phyloP scores from a whole-genome alignment of 2,888 invertebrate genomes.

The Drosophila merina region DNA sequence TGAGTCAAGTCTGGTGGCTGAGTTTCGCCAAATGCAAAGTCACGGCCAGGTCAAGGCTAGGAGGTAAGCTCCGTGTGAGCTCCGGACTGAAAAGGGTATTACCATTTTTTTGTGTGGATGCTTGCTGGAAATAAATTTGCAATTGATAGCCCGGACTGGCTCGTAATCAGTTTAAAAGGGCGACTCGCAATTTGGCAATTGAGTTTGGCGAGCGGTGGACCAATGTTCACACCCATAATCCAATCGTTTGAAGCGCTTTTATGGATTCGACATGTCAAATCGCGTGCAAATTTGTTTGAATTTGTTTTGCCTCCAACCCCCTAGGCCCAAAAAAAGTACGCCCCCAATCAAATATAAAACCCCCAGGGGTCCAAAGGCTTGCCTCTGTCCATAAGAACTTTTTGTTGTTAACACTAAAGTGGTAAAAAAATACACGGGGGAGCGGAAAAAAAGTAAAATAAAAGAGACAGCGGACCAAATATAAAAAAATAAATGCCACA shows the following conservation, averaged over 20 bases:
- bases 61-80: conserved; percentile 13
- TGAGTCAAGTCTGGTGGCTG: conserved; percentile 44
- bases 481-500: conserved; percentile 27
- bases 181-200: conserved; percentile 55
- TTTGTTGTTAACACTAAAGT: conserved; percentile 38
- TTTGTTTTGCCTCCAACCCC: conserved; percentile 51
- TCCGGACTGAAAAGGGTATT: conserved; percentile 13
- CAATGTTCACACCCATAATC: conserved; percentile 62
- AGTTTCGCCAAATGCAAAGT: conserved; percentile 48
- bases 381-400: conserved; percentile 40
- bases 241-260: conserved; percentile 69
- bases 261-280: conserved; percentile 70
- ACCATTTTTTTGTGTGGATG: background rate
- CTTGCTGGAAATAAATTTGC: conserved; percentile 57
- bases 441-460: conserved; percentile 21
- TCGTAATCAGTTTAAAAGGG: conserved; percentile 71
- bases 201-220: conserved; percentile 35
- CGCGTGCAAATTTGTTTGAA: conserved; percentile 73
- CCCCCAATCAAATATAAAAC: conserved; percentile 34
- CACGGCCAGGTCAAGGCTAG: conserved; percentile 65
- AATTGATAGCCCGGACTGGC: conserved; percentile 59
- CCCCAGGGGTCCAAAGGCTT: conserved; percentile 34
- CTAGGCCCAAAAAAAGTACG: background rate
- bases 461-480: conserved; percentile 10
- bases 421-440: conserved; percentile 30